Evolutionary conservation across 2,888 invertebrate genomes (phyloP), one percentile per base, ranked within the genome.

Genomic region (Epistrophella euchroma): DNA sequence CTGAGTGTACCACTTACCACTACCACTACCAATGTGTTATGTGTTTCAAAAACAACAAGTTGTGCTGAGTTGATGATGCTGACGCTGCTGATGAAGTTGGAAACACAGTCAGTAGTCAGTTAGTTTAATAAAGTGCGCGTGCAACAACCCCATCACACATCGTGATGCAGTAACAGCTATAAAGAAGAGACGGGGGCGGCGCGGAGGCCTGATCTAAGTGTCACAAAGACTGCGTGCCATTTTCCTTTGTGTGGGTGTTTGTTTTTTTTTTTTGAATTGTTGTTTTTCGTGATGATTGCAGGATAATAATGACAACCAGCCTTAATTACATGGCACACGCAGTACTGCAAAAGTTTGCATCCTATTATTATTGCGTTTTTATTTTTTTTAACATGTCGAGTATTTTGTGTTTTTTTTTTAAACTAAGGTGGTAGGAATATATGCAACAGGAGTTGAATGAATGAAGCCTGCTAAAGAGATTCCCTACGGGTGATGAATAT

Each of bases 91-190:
- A 28, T 50, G 60, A 66, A 40, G 45, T 43, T 32, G 40, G 35
- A 70, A 50, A 66, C 56, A 60, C 71, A 68, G 73, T 70, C 70
- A 77, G 81, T 82, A 68, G 73, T 70, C 70, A 77, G 81, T 82
- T 82, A 71, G 70, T 82, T 82, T 66, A 86, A 74, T 86, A 78
- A 78, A 78, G 74, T 60, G 74, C 82, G 82, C 82, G 86, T 86
- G 82, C 86, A 86, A 75, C 86, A 86, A 86, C 82, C 86, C 78
- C 86, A 45, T 17, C 37, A 45, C 71, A 32, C 77, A 40, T 75
- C 82, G 78, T 82, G 35, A 9, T n/a, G 60, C 9, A 17, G 32
- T 6, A 3, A 5, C 45, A 35, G 73, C 3, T 37, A 25, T 37
- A 25, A 25, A 25, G 47, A 25, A 25, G 60, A n/a, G 7, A 35